Percentiles rank a stretch among this genome's conserved stretches.
Evolutionary conservation across 2,888 invertebrate genomes (phyloP).

Genomic region (Cabera pusaria): DNA sequence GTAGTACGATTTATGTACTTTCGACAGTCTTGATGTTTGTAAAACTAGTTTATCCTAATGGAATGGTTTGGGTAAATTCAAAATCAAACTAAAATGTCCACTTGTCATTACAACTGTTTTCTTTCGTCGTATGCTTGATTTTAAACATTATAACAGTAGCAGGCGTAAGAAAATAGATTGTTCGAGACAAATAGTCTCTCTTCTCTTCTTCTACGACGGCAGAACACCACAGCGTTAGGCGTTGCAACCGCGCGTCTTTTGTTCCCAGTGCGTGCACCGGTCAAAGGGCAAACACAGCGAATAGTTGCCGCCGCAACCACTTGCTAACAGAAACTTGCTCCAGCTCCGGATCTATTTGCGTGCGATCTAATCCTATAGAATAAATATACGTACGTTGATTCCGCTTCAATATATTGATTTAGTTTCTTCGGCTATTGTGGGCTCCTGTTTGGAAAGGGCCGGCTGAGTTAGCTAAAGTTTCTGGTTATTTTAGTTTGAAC

Average conservation of each 20-base stretch:
- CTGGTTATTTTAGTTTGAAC: slow-evolving; percentile 10
- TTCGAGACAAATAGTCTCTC: too few species aligned
- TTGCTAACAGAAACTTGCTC: slow-evolving; percentile 47
- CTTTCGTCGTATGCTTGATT: too few species aligned
- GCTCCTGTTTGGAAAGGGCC: slow-evolving; percentile 20
- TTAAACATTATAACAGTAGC: too few species aligned
- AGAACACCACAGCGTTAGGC: too few species aligned
- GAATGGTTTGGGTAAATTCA: too few species aligned
- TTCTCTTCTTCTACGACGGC: too few species aligned
- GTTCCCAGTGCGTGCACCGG: slow-evolving; percentile 41
- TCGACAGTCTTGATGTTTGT: too few species aligned
- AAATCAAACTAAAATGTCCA: too few species aligned
- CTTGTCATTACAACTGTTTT: too few species aligned
- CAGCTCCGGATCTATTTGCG: slow-evolving; percentile 55
- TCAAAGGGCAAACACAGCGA: slow-evolving; percentile 60
- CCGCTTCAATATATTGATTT: slow-evolving; percentile 31
- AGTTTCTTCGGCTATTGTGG: slow-evolving; percentile 27
- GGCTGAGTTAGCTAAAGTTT: slow-evolving; percentile 4
- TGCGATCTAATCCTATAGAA: slow-evolving; percentile 36
- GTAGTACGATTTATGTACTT: too few species aligned
- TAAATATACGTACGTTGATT: slow-evolving; percentile 27
- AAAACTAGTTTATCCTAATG: too few species aligned
- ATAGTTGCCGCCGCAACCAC: slow-evolving; percentile 46
- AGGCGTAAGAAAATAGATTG: too few species aligned
- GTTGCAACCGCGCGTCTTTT: slow-evolving; percentile 16